A percentile compares a stretch with the other conserved stretches of the same genome.
Evolutionary conservation across 2,797 vertebrate species (phyloP).

Genomic region (Garrulus glandarius): DNA sequence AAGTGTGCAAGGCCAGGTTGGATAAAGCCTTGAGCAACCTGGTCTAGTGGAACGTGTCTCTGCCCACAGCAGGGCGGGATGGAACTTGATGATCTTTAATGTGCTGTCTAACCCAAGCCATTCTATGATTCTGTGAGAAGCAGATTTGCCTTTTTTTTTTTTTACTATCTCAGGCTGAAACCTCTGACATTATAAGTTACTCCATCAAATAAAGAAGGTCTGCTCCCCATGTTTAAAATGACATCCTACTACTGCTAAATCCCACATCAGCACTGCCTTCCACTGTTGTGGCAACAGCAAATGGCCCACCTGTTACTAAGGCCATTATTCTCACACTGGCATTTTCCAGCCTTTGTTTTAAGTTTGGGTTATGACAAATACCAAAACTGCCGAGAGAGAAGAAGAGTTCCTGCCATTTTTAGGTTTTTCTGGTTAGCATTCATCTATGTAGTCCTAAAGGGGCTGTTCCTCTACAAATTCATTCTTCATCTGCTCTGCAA

Average conservation of each 20-base stretch:
- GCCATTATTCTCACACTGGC: accelerated
- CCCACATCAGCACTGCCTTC: background rate
- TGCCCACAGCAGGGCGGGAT: background rate
- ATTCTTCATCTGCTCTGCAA: background rate
- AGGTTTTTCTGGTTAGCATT: background rate
- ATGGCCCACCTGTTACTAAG: accelerated
- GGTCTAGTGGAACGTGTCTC: background rate
- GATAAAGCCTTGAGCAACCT: background rate
- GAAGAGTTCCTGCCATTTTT: accelerated
- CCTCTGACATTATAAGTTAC: background rate
- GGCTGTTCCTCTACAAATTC: background rate
- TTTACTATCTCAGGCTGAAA: background rate
- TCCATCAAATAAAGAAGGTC: background rate
- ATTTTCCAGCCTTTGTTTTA: background rate
- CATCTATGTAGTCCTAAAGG: background rate
- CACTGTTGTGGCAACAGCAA: background rate
- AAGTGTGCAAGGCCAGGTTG: background rate
- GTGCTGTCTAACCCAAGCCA: background rate
- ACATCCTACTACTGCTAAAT: background rate
- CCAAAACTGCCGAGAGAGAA: background rate
- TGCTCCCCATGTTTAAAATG: background rate
- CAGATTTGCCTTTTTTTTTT: background rate
- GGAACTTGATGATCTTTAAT: background rate
- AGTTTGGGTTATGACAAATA: background rate
- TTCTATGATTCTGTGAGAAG: background rate